Evolutionary conservation across 53 echinoderm and acorn worm genomes (phyloP).

Genomic region (Temnopleurus reevesii): DNA sequence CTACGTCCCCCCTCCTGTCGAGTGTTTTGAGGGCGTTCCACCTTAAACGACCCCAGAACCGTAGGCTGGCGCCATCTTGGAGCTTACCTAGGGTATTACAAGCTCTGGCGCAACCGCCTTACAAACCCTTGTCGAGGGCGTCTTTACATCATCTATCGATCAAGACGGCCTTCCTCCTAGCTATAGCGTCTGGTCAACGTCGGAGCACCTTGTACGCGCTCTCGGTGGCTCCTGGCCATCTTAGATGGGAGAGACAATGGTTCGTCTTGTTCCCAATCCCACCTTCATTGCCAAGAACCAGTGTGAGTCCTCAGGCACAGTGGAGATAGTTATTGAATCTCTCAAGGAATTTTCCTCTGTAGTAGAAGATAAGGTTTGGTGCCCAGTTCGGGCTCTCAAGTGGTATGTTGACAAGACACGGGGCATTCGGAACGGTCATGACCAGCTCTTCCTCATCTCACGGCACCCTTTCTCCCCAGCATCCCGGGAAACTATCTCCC

Average conservation of each 20-base stretch:
- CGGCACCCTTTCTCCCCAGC: not conserved
- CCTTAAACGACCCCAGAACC: not conserved
- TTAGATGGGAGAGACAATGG: not conserved
- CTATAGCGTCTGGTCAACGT: constrained; percentile 13
- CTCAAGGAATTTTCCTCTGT: too few species aligned
- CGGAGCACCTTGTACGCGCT: constrained; percentile 16
- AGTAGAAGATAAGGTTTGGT: constrained; percentile 38
- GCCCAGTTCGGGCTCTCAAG: constrained; percentile 35
- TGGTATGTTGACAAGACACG: constrained; percentile 21
- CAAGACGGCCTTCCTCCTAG: not conserved
- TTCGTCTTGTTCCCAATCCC: not conserved
- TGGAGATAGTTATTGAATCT: too few species aligned
- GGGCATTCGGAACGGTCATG: not conserved
- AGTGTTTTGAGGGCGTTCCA: too few species aligned
- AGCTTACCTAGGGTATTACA: not conserved
- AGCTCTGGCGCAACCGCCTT: not conserved
- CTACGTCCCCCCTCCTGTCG: too few species aligned
- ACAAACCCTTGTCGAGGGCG: not conserved
- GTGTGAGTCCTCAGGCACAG: too few species aligned
- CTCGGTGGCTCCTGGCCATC: not conserved
- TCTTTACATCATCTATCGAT: not conserved
- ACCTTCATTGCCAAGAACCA: constrained; percentile 19
- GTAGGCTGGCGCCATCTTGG: not conserved
- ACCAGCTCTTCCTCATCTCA: constrained; percentile 11
- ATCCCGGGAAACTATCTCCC: not conserved